A percentile compares a stretch with the other conserved stretches of the same genome.
phyloP scores from a whole-genome alignment of 2,797 vertebrate species.

The Nannoperca obscura region DNA sequence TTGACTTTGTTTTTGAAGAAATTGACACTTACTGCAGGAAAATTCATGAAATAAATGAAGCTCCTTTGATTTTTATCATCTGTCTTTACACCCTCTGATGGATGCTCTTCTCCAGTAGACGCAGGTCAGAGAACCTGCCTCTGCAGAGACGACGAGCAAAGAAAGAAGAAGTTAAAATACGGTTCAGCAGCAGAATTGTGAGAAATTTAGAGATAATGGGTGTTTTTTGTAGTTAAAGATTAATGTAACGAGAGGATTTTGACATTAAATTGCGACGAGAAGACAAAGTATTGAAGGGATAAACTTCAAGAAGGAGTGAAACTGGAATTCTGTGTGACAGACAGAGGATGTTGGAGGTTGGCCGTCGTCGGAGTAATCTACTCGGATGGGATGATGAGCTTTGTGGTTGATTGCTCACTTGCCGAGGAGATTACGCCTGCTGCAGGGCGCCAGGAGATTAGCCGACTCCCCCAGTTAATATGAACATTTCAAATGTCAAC shows the following conservation, averaged over 20 bases:
- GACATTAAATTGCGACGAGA: background rate
- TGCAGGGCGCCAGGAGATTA: background rate
- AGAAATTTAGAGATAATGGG: background rate
- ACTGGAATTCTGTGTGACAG: background rate
- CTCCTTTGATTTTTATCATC: background rate
- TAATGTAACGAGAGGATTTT: background rate
- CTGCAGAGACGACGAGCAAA: background rate
- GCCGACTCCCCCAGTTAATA: no score
- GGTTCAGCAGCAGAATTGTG: background rate
- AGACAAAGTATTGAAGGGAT: background rate
- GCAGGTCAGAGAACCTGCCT: conserved; percentile 42
- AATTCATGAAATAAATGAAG: background rate
- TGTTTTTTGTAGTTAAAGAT: background rate
- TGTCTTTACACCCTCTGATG: background rate
- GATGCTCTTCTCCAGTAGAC: conserved; percentile 14
- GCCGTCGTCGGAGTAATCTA: conserved; percentile 17
- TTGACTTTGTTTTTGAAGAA: background rate
- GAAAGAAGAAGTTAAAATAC: background rate
- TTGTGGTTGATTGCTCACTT: conserved; percentile 38
- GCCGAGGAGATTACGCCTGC: conserved; percentile 28
- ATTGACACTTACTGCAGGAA: background rate
- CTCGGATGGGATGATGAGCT: conserved; percentile 22
- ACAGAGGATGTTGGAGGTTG: background rate
- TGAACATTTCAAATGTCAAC: no score
- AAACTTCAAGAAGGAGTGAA: background rate